Evolutionary conservation across 2,888 invertebrate species (phyloP), one percentile per base, ranked within the genome.

Genomic region (Acronicta alni): DNA sequence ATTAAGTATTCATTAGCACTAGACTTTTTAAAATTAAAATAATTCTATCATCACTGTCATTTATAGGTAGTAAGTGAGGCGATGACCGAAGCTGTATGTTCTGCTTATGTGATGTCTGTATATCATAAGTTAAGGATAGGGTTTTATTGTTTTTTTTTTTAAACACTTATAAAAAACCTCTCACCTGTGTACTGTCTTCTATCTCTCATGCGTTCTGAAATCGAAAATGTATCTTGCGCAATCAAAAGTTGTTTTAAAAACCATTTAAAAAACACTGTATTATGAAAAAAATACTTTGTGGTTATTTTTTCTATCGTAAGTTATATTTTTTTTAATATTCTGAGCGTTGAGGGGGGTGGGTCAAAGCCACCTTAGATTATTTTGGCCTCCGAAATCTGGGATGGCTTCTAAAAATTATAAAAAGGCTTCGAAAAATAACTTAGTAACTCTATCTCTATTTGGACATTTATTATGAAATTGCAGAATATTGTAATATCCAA

Each of bases 111-210:
- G 67, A 64, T 66, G 65, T 69, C 64, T 57, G 60, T 79, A 55
- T 71, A 71, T 63, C 53, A 23, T 75, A 74, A 64, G 69, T 67
- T 72, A 67, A 57, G 52, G 54, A 45, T 74, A 68, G 66, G 54
- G 49, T 65, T 66, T 64, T 48, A 73, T 77, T 75, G 67, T 79
- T 82, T 76, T 76, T 57, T 76, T 57, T 67, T 56, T 68, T 64
- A 48, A 59, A 72, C 72, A 57, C 61, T 64, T 66, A 37, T 67
- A 57, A 55, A 10, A 39, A 49, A 42, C 35, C 37, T 53, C 15
- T 57, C 75, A 68, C 67, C 58, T 63, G 37, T 64, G 60, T 58
- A 75, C 74, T 75, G 75, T 65, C 71, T 32, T 26, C 18, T 63
- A 51, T 44, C 51, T 61, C 58, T 67, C 56, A 44, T 44, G 45